Evolutionary conservation across 2,888 invertebrate species (phyloP).

Genomic region (Listrodromus nycthemerus): DNA sequence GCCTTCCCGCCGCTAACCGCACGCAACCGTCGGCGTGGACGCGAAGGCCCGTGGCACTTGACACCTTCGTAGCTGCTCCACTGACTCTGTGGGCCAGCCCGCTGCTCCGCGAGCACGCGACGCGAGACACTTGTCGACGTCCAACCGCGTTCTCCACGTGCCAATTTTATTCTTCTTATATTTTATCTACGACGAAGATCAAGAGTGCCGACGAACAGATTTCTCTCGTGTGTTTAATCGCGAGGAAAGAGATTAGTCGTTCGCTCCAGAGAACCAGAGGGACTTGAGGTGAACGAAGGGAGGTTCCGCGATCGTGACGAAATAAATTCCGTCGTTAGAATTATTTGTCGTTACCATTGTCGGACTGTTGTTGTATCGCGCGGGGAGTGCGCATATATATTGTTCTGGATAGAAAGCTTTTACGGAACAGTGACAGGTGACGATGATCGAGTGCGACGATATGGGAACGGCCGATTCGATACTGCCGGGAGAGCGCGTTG

Average conservation of each 20-base stretch:
- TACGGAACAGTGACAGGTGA: slow-evolving; percentile 17
- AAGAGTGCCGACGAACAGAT: slow-evolving; percentile 11
- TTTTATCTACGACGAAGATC: neutral
- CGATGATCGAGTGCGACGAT: slow-evolving; percentile 49
- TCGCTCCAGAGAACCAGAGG: neutral
- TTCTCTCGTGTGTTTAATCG: slow-evolving; percentile 4
- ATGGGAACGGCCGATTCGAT: slow-evolving; percentile 17
- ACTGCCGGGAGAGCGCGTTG: slow-evolving; percentile 40
- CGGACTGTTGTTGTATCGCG: neutral
- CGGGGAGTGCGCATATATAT: neutral
- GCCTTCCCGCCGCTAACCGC: slow-evolving; percentile 34
- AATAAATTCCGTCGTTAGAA: neutral
- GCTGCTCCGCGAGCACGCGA: slow-evolving; percentile 36
- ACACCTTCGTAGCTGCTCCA: slow-evolving; percentile 54
- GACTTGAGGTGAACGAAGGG: neutral
- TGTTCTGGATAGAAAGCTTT: neutral
- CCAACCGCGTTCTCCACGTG: slow-evolving; percentile 28
- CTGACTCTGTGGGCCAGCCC: slow-evolving; percentile 30
- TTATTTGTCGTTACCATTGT: neutral
- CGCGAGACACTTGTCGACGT: slow-evolving; percentile 19
- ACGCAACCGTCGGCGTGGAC: slow-evolving; percentile 45
- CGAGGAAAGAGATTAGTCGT: neutral
- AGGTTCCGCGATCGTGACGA: no score
- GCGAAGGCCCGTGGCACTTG: slow-evolving; percentile 55
- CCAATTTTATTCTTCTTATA: slow-evolving; percentile 14